Conservation (phyloP, 2,888 invertebrate species). For the Cyrtodaria siliqua region DNA sequence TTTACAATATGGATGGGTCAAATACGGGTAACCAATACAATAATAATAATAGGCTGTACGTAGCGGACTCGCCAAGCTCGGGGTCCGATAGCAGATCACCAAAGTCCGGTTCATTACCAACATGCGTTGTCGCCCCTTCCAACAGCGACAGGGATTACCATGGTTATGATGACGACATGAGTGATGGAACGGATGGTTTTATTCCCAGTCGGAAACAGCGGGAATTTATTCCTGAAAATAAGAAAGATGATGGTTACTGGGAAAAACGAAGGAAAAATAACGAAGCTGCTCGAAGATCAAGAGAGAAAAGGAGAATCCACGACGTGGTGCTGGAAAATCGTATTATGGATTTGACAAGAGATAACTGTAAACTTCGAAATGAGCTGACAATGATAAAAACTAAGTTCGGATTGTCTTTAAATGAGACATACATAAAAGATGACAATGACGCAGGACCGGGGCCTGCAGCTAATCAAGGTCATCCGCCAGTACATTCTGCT, state of each 20-base stretch:
- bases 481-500: background rate
- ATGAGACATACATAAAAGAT: conserved; percentile 60
- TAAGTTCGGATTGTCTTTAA: conserved; percentile 87
- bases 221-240: conserved; percentile 96
- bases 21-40: conserved; percentile 11
- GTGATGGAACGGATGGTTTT: conserved; percentile 30
- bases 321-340: conserved; percentile 98
- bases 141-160: conserved; percentile 33
- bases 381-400: conserved; percentile 97
- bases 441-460: conserved; percentile 32
- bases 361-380: conserved; percentile 95
- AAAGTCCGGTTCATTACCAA: conserved; percentile 54
- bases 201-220: conserved; percentile 93
- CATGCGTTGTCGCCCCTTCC: conserved; percentile 70
- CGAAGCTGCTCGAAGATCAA: conserved; percentile 97
- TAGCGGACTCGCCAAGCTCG: conserved; percentile 11
- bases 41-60: conserved; percentile 16
- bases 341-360: conserved; percentile 97
- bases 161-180: conserved; percentile 18
- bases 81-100: conserved; percentile 50
- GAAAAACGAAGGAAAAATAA: conserved; percentile 98
- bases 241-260: conserved; percentile 99
- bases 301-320: conserved; percentile 98
- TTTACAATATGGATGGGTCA: conserved; percentile 4
- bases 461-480: background rate